These are phyloP conservation scores for Drosophila pseudoananassae DNA, from an alignment of 1,140 invertebrate genomes.

Conservation along the genomic window DNA sequence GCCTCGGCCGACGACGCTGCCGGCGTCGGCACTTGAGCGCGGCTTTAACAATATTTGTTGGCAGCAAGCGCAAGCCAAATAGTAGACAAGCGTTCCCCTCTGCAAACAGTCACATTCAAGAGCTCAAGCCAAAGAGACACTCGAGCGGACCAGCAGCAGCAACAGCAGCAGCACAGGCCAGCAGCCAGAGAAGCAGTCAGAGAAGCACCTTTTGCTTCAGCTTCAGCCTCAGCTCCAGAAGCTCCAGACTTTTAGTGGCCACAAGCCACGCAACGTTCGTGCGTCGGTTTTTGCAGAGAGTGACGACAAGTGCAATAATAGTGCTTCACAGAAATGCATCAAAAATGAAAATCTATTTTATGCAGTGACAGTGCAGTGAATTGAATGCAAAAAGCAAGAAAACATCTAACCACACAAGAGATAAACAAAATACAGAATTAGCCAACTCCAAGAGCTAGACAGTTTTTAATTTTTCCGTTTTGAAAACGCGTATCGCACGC, in stretches of 20 bases:
- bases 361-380: constrained; percentile 68
- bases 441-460: constrained; percentile 1
- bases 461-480: constrained; percentile 38
- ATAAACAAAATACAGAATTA: constrained; percentile 8
- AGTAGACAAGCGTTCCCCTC: constrained; percentile 84
- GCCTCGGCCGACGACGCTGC: constrained; percentile 23
- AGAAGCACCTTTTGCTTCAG: constrained; percentile 14
- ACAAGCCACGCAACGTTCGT: constrained; percentile 77
- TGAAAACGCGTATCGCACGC: constrained; percentile 46
- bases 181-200: constrained; percentile 15
- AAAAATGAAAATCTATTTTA: constrained; percentile 51
- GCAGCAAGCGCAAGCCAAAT: constrained; percentile 84
- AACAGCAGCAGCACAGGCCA: constrained; percentile 32
- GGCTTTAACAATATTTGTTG: constrained; percentile 84
- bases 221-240: constrained; percentile 25
- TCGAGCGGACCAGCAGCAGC: constrained; percentile 78
- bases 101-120: constrained; percentile 85
- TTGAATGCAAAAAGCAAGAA: constrained; percentile 9
- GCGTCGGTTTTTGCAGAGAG: constrained; percentile 70
- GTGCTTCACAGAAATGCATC: constrained; percentile 59
- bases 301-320: constrained; percentile 41
- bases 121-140: constrained; percentile 84
- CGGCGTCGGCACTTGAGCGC: constrained; percentile 77
- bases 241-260: constrained; percentile 67
- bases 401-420: not conserved